Percentiles rank a stretch among this genome's conserved stretches.
phyloP scores from a whole-genome alignment of 2,888 invertebrate genomes.

The Netelia inedita region DNA sequence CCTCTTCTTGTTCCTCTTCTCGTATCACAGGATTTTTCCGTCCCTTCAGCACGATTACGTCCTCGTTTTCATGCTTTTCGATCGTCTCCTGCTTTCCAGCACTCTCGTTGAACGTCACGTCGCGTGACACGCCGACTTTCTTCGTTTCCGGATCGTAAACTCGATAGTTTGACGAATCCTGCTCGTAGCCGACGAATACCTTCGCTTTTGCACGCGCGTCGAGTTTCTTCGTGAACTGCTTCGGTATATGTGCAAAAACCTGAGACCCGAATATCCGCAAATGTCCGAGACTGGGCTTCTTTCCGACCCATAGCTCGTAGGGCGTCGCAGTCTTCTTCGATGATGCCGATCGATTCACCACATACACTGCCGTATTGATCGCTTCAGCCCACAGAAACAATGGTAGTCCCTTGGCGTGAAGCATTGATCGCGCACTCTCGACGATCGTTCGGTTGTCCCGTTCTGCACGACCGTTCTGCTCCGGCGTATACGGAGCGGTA shows the following conservation, averaged over 20 bases:
- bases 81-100: constrained; percentile 13
- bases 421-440: constrained; percentile 72
- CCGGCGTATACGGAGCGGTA: constrained; percentile 64
- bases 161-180: constrained; percentile 64
- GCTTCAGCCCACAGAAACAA: constrained; percentile 73
- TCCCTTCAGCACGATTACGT: constrained; percentile 29
- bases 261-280: constrained; percentile 81
- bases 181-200: constrained; percentile 67
- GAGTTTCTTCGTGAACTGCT: constrained; percentile 72
- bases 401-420: constrained; percentile 64
- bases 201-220: constrained; percentile 47
- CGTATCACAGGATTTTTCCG: neutral
- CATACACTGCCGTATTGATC: constrained; percentile 69
- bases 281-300: constrained; percentile 77
- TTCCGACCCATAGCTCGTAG: constrained; percentile 79
- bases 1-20: constrained; percentile 10
- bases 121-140: constrained; percentile 9
- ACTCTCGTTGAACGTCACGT: constrained; percentile 25
- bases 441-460: constrained; percentile 69
- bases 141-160: constrained; percentile 47
- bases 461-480: constrained; percentile 71
- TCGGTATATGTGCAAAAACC: constrained; percentile 79
- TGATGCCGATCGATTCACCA: constrained; percentile 70
- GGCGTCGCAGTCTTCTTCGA: constrained; percentile 73
- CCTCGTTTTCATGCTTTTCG: constrained; percentile 22